phyloP scores from a whole-genome alignment of 2,797 vertebrate species.

The Peromyscus nudipes region DNA sequence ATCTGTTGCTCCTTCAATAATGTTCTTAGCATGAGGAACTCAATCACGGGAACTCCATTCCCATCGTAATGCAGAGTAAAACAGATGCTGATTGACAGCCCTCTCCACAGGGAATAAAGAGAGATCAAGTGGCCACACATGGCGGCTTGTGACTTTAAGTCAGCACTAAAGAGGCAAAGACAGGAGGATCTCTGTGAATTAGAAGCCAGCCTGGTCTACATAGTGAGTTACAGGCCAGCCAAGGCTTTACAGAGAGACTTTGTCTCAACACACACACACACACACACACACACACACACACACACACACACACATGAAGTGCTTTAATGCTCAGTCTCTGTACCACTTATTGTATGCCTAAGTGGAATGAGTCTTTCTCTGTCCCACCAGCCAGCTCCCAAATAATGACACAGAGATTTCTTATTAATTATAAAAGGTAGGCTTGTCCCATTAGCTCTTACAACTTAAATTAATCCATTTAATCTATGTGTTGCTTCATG shows the following conservation, averaged over 20 bases:
- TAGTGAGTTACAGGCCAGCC: not conserved
- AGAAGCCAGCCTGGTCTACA: not conserved
- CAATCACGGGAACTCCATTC: no score
- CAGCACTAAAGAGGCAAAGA: not conserved
- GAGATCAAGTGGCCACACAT: not conserved
- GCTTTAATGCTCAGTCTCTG: not conserved
- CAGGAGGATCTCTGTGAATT: not conserved
- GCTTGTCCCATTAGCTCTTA: not conserved
- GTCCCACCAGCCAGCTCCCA: not conserved
- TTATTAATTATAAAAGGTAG: not conserved
- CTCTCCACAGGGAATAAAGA: not conserved
- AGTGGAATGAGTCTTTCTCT: not conserved
- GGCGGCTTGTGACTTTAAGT: not conserved
- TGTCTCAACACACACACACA: not conserved
- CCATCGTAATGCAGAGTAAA: not conserved
- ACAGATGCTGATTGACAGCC: not conserved
- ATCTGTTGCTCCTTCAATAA: not conserved
- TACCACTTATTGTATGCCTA: not conserved
- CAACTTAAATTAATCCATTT: not conserved
- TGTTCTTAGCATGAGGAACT: not conserved
- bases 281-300: not conserved
- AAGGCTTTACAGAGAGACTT: not conserved
- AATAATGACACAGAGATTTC: not conserved
- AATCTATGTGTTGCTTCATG: not conserved
- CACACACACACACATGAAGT: not conserved